phyloP scores from a whole-genome alignment of 2,888 invertebrate genomes.

The Drosophila pseudotakahashii region DNA sequence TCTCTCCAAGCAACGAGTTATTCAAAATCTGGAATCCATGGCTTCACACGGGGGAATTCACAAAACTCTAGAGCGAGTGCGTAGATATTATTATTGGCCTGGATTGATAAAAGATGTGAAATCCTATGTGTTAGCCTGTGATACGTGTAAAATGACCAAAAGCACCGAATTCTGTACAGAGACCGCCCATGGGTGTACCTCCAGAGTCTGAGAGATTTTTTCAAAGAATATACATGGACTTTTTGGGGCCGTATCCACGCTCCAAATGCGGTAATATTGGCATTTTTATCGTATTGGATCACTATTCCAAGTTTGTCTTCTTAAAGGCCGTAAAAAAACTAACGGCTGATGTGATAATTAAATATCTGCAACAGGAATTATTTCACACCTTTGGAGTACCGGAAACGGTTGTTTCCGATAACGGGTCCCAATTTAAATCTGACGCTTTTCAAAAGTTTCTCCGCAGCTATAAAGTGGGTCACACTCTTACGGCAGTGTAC shows the following conservation, averaged over 20 bases:
- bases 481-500: background rate
- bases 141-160: background rate
- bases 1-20: no score
- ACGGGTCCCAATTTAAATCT: background rate
- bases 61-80: no score
- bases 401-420: background rate
- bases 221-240: background rate
- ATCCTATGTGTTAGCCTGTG: background rate
- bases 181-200: no score
- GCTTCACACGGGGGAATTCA: background rate
- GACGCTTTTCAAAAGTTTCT: background rate
- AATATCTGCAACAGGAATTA: no score
- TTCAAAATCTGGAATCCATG: no score
- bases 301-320: no score
- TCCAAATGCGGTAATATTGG: background rate
- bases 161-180: no score
- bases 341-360: no score
- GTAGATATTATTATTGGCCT: conserved; percentile 1
- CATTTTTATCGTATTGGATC: no score
- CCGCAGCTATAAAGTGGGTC: no score
- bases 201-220: no score
- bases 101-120: background rate
- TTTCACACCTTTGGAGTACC: background rate
- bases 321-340: background rate
- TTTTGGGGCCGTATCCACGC: conserved; percentile 2